Evolutionary conservation across 2,113 vertebrate genomes (phyloP).

Genomic region (Brachypodius melanocephalos): DNA sequence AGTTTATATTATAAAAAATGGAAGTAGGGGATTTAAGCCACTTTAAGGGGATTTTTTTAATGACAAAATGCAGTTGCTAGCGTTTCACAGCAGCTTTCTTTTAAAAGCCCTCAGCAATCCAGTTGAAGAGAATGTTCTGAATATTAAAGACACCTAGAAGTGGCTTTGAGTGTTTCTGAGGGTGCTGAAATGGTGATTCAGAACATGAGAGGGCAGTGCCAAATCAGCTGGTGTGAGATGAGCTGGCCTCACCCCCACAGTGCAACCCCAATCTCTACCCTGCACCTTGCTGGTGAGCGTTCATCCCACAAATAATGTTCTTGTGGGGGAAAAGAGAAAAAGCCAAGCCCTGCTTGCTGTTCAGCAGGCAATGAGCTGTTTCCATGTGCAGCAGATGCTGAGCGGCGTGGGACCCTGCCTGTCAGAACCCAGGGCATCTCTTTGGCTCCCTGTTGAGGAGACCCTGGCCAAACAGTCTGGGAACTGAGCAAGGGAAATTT

Average conservation of each 20-base stretch:
- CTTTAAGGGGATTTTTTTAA: background rate
- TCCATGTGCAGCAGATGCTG: conserved; percentile 31
- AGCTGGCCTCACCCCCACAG: background rate
- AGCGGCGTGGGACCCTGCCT: no score
- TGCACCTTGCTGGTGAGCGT: background rate
- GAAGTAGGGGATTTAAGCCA: background rate
- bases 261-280: background rate
- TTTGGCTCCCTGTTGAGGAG: no score
- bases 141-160: background rate
- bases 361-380: conserved; percentile 6
- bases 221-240: background rate
- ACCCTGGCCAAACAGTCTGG: no score
- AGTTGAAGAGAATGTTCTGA: background rate
- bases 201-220: background rate
- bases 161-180: background rate
- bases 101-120: background rate
- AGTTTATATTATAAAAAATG: background rate
- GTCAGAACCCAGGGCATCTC: no score
- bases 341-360: background rate
- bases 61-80: background rate
- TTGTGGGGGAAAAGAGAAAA: background rate
- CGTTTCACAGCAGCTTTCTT: background rate
- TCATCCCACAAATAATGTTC: background rate
- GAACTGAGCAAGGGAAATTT: no score
- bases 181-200: background rate